phyloP scores from a whole-genome alignment of 2,797 vertebrate species.

The Euphonia xanthogaster region DNA sequence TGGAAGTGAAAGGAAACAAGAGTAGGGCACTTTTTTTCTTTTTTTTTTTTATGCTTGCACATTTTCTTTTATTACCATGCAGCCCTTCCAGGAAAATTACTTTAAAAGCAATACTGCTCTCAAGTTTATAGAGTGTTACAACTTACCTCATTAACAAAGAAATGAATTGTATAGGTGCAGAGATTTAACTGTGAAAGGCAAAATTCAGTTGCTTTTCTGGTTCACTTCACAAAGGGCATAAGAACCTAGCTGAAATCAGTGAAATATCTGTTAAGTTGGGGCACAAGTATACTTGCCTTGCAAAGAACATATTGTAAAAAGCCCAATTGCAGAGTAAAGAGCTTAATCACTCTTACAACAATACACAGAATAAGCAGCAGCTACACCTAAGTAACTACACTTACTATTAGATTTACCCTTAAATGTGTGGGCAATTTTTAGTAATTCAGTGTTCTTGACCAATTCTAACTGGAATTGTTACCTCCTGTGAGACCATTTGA shows the following conservation, averaged over 20 bases:
- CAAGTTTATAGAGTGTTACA: not conserved
- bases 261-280: not conserved
- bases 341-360: not conserved
- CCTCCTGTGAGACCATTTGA: not conserved
- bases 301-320: not conserved
- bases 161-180: not conserved
- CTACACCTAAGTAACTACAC: not conserved
- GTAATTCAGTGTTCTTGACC: not conserved
- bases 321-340: not conserved
- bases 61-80: not conserved
- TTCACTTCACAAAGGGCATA: not conserved
- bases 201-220: not conserved
- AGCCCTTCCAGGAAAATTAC: not conserved
- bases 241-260: not conserved
- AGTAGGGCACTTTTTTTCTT: not conserved
- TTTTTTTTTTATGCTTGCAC: not conserved
- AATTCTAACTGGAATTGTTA: not conserved
- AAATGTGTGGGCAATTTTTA: not conserved
- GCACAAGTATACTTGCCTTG: not conserved
- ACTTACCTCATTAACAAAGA: not conserved
- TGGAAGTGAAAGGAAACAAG: not conserved
- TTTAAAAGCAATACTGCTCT: not conserved
- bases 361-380: not conserved
- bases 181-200: not conserved
- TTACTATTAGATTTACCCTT: not conserved